These are phyloP conservation scores for Watersipora subatra DNA, from an alignment of 1,140 invertebrate species.

Conservation along the genomic window DNA sequence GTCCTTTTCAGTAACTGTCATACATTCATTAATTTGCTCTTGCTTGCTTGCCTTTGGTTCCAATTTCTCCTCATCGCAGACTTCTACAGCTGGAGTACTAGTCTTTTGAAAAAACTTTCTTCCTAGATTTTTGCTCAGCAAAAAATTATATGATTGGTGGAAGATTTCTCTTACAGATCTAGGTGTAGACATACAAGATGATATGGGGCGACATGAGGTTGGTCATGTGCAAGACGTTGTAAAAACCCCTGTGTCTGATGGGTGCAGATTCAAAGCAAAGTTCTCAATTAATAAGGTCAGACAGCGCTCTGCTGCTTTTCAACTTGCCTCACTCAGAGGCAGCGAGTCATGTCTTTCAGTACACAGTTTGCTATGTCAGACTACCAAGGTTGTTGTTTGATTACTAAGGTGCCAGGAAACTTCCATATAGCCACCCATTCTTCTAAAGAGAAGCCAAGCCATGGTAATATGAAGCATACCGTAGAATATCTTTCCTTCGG, in stretches of 20 bases:
- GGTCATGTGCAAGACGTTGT: constrained; percentile 49
- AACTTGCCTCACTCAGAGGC: not conserved
- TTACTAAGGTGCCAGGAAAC: constrained; percentile 46
- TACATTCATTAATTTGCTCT: too few species aligned
- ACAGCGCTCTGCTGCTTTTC: not conserved
- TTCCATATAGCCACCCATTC: constrained; percentile 54
- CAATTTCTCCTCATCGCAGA: too few species aligned
- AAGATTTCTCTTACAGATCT: constrained; percentile 45
- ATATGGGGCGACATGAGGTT: constrained; percentile 52
- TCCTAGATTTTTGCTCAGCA: too few species aligned
- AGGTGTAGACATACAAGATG: constrained; percentile 53
- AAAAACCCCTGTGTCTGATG: constrained; percentile 41
- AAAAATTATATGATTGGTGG: too few species aligned
- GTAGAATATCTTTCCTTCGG: constrained; percentile 45
- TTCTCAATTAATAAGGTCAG: constrained; percentile 50
- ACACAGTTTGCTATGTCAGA: too few species aligned
- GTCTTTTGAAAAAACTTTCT: too few species aligned
- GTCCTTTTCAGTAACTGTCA: too few species aligned
- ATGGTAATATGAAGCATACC: constrained; percentile 48
- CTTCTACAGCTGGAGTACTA: too few species aligned
- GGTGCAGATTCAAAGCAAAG: constrained; percentile 47
- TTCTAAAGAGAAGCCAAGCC: constrained; percentile 41
- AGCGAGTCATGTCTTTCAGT: not conserved
- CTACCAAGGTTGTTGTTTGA: too few species aligned
- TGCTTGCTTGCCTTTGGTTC: too few species aligned